phyloP scores from a whole-genome alignment of 1,140 invertebrate genomes.

The Eueides isabella region DNA sequence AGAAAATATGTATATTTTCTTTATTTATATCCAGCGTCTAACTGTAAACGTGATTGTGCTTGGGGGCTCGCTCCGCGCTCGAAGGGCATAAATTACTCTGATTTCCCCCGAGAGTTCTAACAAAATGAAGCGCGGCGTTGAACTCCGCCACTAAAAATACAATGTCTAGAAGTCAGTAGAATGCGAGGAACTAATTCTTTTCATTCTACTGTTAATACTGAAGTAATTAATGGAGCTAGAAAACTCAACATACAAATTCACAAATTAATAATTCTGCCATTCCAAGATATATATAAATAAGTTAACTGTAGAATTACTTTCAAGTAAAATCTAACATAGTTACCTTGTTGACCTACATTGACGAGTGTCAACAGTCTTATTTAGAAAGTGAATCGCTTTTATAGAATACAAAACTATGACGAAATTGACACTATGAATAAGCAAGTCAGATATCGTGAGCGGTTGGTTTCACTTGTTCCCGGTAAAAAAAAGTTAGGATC shows the following conservation, averaged over 20 bases:
- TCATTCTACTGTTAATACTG: not conserved
- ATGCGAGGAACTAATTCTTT: not conserved
- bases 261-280: no score
- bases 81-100: not conserved
- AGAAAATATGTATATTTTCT: no score
- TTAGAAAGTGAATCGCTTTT: slow-evolving; percentile 44
- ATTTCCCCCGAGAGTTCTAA: not conserved
- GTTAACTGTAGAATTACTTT: not conserved
- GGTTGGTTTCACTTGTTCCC: slow-evolving; percentile 29
- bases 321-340: not conserved
- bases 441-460: slow-evolving; percentile 1
- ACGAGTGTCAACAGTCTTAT: slow-evolving; percentile 9
- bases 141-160: not conserved
- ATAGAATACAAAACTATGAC: slow-evolving; percentile 40
- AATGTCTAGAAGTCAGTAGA: not conserved
- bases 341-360: not conserved
- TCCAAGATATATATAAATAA: not conserved
- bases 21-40: no score
- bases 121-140: no score
- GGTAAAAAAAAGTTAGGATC: not conserved
- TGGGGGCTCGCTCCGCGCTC: no score
- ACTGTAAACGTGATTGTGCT: no score
- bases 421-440: slow-evolving; percentile 27
- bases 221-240: no score
- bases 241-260: no score